Evolutionary conservation across 2,888 invertebrate genomes (phyloP).

Genomic region (Nudaria mundana): DNA sequence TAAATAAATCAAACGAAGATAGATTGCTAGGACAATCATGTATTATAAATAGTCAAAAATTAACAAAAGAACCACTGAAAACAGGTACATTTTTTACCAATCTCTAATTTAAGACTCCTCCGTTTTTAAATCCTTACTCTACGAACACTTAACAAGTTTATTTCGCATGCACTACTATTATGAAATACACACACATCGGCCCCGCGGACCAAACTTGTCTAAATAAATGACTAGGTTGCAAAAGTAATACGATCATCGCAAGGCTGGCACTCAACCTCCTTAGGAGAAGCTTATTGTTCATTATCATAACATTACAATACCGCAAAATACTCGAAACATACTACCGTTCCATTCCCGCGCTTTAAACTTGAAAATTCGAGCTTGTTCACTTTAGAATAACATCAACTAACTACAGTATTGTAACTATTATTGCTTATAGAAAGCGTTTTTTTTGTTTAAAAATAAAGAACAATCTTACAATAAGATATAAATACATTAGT

Average conservation of each 20-base stretch:
- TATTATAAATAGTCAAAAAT: conserved; percentile 81
- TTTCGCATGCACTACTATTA: conserved; percentile 74
- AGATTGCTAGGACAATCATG: conserved; percentile 79
- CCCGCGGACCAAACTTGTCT: conserved; percentile 56
- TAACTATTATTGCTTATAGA: conserved; percentile 55
- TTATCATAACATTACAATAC: conserved; percentile 8
- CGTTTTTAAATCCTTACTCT: conserved; percentile 73
- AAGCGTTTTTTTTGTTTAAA: conserved; percentile 46
- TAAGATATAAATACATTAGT: conserved; percentile 51
- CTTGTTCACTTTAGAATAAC: conserved; percentile 42
- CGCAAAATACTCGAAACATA: not conserved
- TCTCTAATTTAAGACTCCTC: conserved; percentile 75
- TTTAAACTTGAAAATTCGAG: conserved; percentile 39
- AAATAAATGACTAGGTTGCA: conserved; percentile 80
- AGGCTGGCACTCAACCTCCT: conserved; percentile 42
- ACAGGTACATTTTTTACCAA: conserved; percentile 79
- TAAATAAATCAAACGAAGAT: too few species aligned
- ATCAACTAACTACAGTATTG: conserved; percentile 50
- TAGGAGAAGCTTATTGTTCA: conserved; percentile 35
- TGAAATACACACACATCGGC: conserved; percentile 61
- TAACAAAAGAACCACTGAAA: conserved; percentile 80
- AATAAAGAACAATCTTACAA: conserved; percentile 54
- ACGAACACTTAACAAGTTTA: conserved; percentile 78
- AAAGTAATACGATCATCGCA: conserved; percentile 55
- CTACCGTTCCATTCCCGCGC: conserved; percentile 27